These are phyloP conservation scores for Dasysyrphus albostriatus DNA, from an alignment of 2,888 invertebrate species.

Conservation along the genomic window DNA sequence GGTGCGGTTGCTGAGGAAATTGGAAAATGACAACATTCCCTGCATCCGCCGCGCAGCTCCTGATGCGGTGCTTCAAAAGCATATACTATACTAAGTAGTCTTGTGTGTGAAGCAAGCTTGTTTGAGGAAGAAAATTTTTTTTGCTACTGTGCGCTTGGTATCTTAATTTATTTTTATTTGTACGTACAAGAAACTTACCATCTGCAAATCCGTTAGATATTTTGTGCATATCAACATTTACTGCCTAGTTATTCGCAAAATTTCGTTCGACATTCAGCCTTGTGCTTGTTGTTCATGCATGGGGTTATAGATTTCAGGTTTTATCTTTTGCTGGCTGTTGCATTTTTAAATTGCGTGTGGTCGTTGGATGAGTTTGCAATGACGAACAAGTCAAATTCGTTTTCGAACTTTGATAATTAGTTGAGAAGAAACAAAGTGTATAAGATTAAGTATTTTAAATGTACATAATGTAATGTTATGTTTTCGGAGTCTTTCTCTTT, in stretches of 20 bases:
- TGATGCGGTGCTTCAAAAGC: background rate
- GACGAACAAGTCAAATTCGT: conserved; percentile 15
- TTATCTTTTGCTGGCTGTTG: conserved; percentile 5
- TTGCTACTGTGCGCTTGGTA: conserved; percentile 47
- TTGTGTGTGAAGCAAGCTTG: conserved; percentile 28
- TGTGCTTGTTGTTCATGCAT: conserved; percentile 30
- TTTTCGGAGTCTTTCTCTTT: too few species aligned
- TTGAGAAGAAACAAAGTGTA: background rate
- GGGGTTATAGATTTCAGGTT: conserved; percentile 20
- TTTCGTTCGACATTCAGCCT: conserved; percentile 30
- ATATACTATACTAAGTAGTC: background rate
- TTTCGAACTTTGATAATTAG: conserved; percentile 15
- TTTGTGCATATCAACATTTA: conserved; percentile 17
- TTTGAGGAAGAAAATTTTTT: conserved; percentile 38
- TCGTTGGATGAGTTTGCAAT: conserved; percentile 24
- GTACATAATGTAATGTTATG: too few species aligned
- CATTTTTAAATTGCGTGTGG: conserved; percentile 35
- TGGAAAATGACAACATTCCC: conserved; percentile 19
- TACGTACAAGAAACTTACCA: conserved; percentile 46
- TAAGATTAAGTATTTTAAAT: too few species aligned
- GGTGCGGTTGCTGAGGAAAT: background rate
- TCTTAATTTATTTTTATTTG: conserved; percentile 44
- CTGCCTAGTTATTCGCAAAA: conserved; percentile 27
- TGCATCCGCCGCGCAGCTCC: background rate
- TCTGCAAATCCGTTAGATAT: conserved; percentile 37